phyloP scores from a whole-genome alignment of 2,888 invertebrate species.

The Cephalotes varians region DNA sequence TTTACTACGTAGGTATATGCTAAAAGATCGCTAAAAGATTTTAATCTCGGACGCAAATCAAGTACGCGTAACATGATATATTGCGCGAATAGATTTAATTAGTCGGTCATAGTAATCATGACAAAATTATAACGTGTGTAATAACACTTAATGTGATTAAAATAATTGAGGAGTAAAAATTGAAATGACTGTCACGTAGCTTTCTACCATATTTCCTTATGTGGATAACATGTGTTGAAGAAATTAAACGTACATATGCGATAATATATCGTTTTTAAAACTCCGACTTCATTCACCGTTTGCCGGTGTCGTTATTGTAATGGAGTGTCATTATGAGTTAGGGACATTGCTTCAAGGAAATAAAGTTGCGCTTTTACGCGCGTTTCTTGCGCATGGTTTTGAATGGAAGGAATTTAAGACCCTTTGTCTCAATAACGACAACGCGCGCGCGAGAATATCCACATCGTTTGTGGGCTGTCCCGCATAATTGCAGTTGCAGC shows the following conservation, averaged over 20 bases:
- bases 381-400: neutral
- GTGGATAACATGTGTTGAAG: neutral
- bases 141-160: slow-evolving; percentile 25
- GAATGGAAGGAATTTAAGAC: slow-evolving; percentile 35
- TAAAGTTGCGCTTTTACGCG: slow-evolving; percentile 15
- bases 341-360: neutral
- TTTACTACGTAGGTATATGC: slow-evolving; percentile 28
- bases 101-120: slow-evolving; percentile 8
- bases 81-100: slow-evolving; percentile 41
- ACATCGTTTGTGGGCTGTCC: slow-evolving; percentile 58
- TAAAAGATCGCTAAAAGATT: slow-evolving; percentile 37
- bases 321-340: slow-evolving; percentile 28
- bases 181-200: neutral
- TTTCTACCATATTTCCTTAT: neutral
- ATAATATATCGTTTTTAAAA: neutral
- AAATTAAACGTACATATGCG: neutral
- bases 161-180: slow-evolving; percentile 19
- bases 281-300: neutral
- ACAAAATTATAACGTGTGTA: slow-evolving; percentile 32
- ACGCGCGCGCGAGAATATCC: slow-evolving; percentile 57
- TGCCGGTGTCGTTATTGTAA: slow-evolving; percentile 17
- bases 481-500: slow-evolving; percentile 74
- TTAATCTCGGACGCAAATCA: slow-evolving; percentile 41
- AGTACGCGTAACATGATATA: slow-evolving; percentile 34
- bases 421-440: slow-evolving; percentile 54